Conservation (phyloP, 2,797 vertebrate genomes). For the Hydrophis major region DNA sequence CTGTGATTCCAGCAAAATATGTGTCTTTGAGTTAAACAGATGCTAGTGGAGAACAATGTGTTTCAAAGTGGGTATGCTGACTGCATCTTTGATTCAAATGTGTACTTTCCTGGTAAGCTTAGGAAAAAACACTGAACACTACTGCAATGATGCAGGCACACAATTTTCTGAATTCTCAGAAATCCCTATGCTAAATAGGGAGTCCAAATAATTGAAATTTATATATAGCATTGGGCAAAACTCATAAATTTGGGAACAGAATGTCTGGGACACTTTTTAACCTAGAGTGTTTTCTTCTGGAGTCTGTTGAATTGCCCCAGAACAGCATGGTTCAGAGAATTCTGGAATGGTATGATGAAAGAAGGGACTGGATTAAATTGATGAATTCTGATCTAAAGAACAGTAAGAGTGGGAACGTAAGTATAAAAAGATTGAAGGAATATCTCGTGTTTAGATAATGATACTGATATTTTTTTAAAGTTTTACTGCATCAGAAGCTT, state of each 20-base stretch:
- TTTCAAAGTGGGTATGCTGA: neutral
- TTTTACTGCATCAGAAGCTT: neutral
- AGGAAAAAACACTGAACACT: neutral
- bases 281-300: neutral
- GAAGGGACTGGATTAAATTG: neutral
- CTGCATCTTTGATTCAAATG: neutral
- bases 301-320: neutral
- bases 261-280: neutral
- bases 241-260: neutral
- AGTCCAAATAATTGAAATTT: neutral
- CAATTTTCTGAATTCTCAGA: neutral
- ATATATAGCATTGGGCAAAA: neutral
- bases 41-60: neutral
- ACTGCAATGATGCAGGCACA: neutral
- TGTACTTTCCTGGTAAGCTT: neutral
- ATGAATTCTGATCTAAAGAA: neutral
- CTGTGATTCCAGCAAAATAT: neutral
- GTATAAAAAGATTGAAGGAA: neutral
- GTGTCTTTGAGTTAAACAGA: neutral
- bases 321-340: neutral
- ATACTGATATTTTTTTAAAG: neutral
- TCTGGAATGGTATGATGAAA: neutral
- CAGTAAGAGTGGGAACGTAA: neutral
- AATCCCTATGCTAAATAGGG: neutral
- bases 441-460: neutral